These are phyloP conservation scores for Formica exsecta DNA, from an alignment of 1,140 invertebrate genomes.

Conservation along the genomic window DNA sequence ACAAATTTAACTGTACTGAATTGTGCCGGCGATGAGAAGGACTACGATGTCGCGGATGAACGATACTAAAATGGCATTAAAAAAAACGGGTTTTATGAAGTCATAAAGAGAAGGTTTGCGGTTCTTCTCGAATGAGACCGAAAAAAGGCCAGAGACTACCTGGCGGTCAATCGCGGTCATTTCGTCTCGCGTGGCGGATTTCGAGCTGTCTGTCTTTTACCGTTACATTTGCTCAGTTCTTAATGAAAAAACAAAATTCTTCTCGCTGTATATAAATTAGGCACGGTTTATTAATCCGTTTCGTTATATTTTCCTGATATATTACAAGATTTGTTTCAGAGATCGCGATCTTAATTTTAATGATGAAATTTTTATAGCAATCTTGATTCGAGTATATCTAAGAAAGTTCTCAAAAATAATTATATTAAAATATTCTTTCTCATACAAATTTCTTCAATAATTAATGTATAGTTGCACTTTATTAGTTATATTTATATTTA, in stretches of 20 bases:
- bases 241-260: slow-evolving; percentile 32
- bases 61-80: slow-evolving; percentile 35
- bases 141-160: slow-evolving; percentile 11
- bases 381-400: neutral
- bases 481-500: too few relatives aligned
- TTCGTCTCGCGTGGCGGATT: slow-evolving; percentile 70
- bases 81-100: slow-evolving; percentile 65
- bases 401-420: neutral
- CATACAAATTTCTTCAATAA: neutral
- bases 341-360: slow-evolving; percentile 8
- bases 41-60: slow-evolving; percentile 38
- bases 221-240: slow-evolving; percentile 74
- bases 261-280: neutral
- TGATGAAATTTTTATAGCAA: neutral
- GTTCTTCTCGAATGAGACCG: slow-evolving; percentile 62
- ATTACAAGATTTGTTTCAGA: neutral
- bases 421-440: neutral
- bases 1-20: slow-evolving; percentile 34
- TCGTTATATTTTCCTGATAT: neutral
- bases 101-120: slow-evolving; percentile 66
- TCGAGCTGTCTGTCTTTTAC: slow-evolving; percentile 76
- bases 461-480: too few relatives aligned
- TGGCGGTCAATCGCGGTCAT: neutral
- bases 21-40: neutral
- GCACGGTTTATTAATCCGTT: neutral